Evolutionary conservation across 2,888 invertebrate species (phyloP).

Genomic region (Nomada ruficornis): DNA sequence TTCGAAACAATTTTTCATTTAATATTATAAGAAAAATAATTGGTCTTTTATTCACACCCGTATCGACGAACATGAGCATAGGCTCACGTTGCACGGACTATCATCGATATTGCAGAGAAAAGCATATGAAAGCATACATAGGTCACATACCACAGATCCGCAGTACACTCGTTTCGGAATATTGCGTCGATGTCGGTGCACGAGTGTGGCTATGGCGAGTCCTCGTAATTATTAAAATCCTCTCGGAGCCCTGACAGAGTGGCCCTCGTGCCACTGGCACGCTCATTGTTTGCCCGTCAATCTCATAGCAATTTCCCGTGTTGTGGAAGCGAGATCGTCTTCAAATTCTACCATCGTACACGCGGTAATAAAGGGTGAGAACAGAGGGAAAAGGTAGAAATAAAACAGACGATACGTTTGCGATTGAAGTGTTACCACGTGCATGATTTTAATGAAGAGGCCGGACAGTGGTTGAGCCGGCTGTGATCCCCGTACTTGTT

Average conservation of each 20-base stretch:
- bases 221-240: constrained; percentile 79
- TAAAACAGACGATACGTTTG: neutral
- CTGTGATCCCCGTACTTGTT: neutral
- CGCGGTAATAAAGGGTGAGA: constrained; percentile 53
- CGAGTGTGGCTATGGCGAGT: constrained; percentile 51
- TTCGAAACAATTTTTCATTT: no score
- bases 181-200: constrained; percentile 30
- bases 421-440: no score
- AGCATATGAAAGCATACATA: neutral
- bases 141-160: neutral
- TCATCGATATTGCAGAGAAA: neutral
- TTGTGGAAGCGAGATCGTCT: constrained; percentile 50
- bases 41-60: neutral
- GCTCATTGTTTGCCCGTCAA: constrained; percentile 76
- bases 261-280: constrained; percentile 78
- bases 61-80: neutral
- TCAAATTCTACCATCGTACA: constrained; percentile 27
- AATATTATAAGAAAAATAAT: no score
- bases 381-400: neutral
- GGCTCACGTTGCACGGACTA: neutral
- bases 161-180: constrained; percentile 49
- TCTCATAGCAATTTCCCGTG: constrained; percentile 62
- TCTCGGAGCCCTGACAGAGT: constrained; percentile 76
- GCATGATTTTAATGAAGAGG: no score
- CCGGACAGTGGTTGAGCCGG: no score